Conservation (phyloP, 2,888 invertebrate genomes). For the Lymantria dispar region DNA sequence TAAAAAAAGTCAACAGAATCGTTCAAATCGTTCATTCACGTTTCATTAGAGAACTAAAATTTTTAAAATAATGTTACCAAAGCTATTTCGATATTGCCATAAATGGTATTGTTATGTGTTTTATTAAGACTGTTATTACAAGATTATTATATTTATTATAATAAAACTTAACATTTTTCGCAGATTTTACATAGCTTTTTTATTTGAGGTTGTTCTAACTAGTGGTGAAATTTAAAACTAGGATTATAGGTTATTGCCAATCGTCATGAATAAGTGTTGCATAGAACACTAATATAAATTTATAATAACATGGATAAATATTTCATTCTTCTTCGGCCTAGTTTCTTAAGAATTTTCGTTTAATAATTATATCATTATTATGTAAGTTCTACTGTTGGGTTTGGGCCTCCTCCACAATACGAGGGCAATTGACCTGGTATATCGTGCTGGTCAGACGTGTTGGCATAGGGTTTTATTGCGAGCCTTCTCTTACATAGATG, state of each 20-base stretch:
- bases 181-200: not conserved
- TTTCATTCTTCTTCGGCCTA: not conserved
- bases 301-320: not conserved
- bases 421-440: no score
- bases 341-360: not conserved
- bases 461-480: no score
- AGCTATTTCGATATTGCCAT: not conserved
- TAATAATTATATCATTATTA: no score
- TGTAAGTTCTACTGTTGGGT: no score
- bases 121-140: not conserved
- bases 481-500: no score
- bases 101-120: not conserved
- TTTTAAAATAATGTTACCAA: no score
- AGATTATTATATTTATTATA: not conserved
- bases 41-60: not conserved
- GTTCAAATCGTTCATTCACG: not conserved
- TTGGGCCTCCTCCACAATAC: no score
- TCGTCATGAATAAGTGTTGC: not conserved
- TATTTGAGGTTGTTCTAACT: not conserved
- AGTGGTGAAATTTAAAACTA: not conserved
- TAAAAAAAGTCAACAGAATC: not conserved
- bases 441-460: no score
- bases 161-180: not conserved
- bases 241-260: not conserved
- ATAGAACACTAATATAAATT: not conserved